These are phyloP conservation scores for Halichoeres trimaculatus DNA, from an alignment of 2,113 vertebrate species.

Conservation along the genomic window DNA sequence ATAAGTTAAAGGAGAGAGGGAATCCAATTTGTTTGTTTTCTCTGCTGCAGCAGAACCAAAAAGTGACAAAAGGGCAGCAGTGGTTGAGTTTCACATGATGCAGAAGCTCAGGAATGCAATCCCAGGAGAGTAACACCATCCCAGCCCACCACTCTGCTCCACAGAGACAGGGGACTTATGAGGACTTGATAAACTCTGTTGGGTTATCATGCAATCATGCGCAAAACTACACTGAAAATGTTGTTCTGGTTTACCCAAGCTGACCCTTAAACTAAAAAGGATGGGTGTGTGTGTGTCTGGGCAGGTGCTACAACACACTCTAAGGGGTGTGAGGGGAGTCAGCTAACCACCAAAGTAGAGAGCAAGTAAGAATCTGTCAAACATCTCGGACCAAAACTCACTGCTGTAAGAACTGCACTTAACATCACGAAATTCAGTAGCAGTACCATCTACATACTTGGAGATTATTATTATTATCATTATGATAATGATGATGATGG, in stretches of 20 bases:
- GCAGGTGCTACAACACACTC: not conserved
- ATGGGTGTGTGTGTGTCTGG: conserved; percentile 56
- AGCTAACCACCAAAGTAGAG: not conserved
- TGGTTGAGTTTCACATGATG: conserved; percentile 78
- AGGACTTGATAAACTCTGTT: conserved; percentile 40
- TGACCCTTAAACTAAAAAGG: conserved; percentile 22
- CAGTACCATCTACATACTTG: no score
- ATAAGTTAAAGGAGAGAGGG: conserved; percentile 2
- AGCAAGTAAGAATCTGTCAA: conserved; percentile 24
- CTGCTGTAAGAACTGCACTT: not conserved
- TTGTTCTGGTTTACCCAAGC: conserved; percentile 13
- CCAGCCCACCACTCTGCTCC: conserved; percentile 40
- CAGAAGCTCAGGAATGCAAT: conserved; percentile 75
- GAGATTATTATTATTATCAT: no score
- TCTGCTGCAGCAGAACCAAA: conserved; percentile 40
- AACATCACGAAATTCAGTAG: not conserved
- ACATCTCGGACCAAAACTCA: not conserved
- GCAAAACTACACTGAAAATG: conserved; percentile 43
- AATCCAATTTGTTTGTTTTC: conserved; percentile 52
- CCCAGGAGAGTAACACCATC: conserved; percentile 59
- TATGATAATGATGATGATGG: no score
- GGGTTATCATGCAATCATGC: conserved; percentile 30
- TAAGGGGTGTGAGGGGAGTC: accelerated
- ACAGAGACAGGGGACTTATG: conserved; percentile 45
- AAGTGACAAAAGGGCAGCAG: conserved; percentile 59